Percentiles rank a stretch among this genome's conserved stretches.
Evolutionary conservation across 2,113 vertebrate species (phyloP).

Genomic region (Mystacornis crossleyi): DNA sequence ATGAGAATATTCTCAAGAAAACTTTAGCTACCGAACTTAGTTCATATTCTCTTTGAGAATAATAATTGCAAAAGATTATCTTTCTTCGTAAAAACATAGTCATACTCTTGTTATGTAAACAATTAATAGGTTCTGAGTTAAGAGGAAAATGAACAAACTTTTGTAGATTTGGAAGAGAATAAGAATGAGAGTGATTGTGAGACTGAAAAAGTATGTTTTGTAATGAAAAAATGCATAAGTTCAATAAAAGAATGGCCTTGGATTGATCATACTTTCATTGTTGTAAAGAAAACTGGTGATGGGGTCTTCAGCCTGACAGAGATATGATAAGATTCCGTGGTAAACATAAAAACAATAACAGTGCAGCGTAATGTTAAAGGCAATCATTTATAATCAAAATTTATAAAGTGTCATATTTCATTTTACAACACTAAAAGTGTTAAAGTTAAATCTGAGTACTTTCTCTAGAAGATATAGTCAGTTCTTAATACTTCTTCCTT

Average conservation of each 20-base stretch:
- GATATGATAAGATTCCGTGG: neutral
- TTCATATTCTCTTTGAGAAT: neutral
- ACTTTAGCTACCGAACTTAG: neutral
- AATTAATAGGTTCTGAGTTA: neutral
- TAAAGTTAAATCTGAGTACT: neutral
- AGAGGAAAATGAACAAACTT: neutral
- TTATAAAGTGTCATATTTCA: neutral
- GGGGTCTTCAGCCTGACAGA: neutral
- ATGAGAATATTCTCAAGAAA: neutral
- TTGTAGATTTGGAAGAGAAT: neutral
- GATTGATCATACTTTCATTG: neutral
- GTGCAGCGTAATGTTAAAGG: neutral
- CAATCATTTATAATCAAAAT: neutral
- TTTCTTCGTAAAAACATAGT: neutral
- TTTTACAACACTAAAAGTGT: neutral
- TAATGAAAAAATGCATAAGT: neutral
- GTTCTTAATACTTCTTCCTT: neutral
- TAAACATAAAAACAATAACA: neutral
- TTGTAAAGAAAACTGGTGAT: neutral
- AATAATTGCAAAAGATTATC: neutral
- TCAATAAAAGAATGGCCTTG: neutral
- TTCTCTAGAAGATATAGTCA: neutral
- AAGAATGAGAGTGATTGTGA: neutral
- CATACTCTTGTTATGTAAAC: neutral
- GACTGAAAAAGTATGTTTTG: neutral